Evolutionary conservation across 2,113 vertebrate species (phyloP).

Genomic region (Sebastes schlegelii): DNA sequence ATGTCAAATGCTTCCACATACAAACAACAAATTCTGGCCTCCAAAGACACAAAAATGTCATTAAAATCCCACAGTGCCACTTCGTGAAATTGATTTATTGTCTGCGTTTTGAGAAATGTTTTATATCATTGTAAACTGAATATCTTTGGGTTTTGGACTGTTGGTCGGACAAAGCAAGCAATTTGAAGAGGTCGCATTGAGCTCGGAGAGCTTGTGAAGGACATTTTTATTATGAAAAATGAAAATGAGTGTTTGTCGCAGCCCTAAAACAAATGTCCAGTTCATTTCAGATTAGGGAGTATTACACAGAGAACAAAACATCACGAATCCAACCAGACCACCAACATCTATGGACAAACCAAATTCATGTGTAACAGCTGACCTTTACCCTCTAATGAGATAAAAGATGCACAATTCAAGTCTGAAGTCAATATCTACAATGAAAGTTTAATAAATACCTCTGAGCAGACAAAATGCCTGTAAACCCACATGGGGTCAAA

Average conservation of each 20-base stretch:
- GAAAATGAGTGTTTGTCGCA: background rate
- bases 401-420: background rate
- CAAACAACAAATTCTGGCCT: background rate
- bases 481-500: slow-evolving; percentile 4
- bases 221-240: background rate
- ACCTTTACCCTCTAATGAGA: background rate
- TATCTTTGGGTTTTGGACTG: background rate
- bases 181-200: background rate
- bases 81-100: background rate
- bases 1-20: background rate
- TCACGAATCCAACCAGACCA: background rate
- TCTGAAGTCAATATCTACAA: background rate
- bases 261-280: background rate
- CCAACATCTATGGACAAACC: background rate
- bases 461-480: background rate
- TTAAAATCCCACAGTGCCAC: background rate
- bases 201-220: background rate
- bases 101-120: background rate
- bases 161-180: background rate
- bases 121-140: background rate
- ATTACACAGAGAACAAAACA: background rate
- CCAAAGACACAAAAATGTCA: too few relatives aligned
- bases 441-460: background rate
- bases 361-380: background rate
- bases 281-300: background rate